A percentile compares a stretch with the other conserved stretches of the same genome.
These are phyloP conservation scores for Crocodylus rhombifer DNA, from an alignment of 2,797 vertebrate genomes.

Conservation along the genomic window DNA sequence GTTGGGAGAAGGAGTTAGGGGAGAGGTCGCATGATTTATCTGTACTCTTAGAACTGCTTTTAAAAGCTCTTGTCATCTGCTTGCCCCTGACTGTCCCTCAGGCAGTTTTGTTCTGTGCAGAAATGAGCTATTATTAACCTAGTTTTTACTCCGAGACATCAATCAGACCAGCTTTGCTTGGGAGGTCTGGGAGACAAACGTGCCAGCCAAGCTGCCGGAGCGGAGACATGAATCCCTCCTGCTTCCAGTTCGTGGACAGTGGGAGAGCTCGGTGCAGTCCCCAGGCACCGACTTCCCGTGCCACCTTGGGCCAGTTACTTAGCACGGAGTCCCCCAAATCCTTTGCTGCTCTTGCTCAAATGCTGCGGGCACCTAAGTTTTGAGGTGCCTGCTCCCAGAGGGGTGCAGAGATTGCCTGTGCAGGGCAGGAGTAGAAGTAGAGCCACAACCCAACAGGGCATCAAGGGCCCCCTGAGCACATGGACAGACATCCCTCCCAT, in stretches of 20 bases:
- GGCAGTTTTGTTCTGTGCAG: constrained; percentile 3
- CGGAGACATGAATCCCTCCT: neutral
- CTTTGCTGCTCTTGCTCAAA: too few species aligned
- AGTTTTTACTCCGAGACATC: constrained; percentile 35
- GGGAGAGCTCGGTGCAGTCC: neutral
- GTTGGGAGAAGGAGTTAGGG: neutral
- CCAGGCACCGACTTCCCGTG: neutral
- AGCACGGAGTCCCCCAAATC: neutral
- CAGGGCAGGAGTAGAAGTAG: too few species aligned
- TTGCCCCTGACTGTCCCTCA: neutral
- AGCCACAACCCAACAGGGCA: too few species aligned
- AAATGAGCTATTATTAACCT: constrained; percentile 44
- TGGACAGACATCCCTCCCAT: too few species aligned
- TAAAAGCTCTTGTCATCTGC: neutral
- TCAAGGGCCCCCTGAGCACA: too few species aligned
- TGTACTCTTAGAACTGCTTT: neutral
- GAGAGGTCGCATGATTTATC: neutral
- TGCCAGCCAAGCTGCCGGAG: neutral
- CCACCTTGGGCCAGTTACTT: neutral
- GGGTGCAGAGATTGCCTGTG: too few species aligned
- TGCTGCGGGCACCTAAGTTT: too few species aligned
- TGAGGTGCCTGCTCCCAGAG: too few species aligned
- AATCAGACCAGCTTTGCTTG: constrained; percentile 48
- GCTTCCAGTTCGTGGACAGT: neutral
- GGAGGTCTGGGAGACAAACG: constrained; percentile 24